These are phyloP conservation scores for Rhyacophila evoluta DNA, from an alignment of 2,888 invertebrate species.

Conservation along the genomic window DNA sequence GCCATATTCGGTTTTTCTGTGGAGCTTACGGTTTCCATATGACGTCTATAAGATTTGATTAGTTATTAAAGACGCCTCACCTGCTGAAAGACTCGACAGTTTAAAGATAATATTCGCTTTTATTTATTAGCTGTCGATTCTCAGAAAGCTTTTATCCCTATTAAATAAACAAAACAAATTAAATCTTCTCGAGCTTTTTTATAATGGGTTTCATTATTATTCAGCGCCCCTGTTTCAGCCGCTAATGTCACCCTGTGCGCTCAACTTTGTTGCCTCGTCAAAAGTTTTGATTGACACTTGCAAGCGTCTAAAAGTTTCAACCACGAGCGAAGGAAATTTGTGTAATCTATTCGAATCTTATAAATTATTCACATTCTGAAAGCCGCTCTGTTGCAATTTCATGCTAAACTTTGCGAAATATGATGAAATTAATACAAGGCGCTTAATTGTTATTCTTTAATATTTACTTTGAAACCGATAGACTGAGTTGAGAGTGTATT, in stretches of 20 bases:
- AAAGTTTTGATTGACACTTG: conserved; percentile 24
- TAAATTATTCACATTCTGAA: background rate
- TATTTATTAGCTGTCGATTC: too few relatives aligned
- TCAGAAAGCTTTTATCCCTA: too few relatives aligned
- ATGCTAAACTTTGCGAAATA: background rate
- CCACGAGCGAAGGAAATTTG: background rate
- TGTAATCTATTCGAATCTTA: background rate
- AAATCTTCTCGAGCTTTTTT: too few relatives aligned
- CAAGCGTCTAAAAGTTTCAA: background rate
- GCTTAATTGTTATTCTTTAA: background rate
- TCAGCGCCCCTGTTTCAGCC: background rate
- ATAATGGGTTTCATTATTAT: too few relatives aligned
- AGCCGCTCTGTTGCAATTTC: background rate
- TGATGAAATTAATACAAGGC: background rate
- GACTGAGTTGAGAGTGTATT: too few relatives aligned
- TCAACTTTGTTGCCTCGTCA: conserved; percentile 7
- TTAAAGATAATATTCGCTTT: too few relatives aligned
- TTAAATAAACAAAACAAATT: too few relatives aligned
- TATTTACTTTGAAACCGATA: background rate
- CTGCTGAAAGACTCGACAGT: too few relatives aligned
- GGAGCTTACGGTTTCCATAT: too few relatives aligned
- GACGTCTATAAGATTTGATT: too few relatives aligned
- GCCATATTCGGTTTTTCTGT: too few relatives aligned
- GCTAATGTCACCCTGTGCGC: background rate
- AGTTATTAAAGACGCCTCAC: too few relatives aligned